These are phyloP conservation scores for Panopea generosa DNA, from an alignment of 2,888 invertebrate species.

Conservation along the genomic window DNA sequence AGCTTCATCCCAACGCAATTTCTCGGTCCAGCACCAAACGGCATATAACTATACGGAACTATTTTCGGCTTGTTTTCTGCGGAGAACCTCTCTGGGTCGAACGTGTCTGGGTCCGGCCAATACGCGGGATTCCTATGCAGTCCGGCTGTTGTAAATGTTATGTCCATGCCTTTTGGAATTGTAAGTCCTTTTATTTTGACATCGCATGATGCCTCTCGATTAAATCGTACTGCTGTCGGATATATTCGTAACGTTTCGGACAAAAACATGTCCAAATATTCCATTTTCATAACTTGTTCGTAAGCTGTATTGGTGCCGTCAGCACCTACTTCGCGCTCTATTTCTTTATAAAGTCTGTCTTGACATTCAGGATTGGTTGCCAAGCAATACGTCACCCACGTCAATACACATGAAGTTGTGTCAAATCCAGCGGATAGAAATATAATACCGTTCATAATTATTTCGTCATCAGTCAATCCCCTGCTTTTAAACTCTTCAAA, in stretches of 20 bases:
- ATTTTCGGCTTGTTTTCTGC: constrained; percentile 49
- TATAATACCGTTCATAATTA: constrained; percentile 79
- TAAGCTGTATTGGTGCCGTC: constrained; percentile 34
- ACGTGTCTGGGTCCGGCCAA: constrained; percentile 68
- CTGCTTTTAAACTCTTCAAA: constrained; percentile 43
- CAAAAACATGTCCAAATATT: constrained; percentile 64
- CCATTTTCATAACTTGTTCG: constrained; percentile 54
- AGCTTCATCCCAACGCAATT: constrained; percentile 76
- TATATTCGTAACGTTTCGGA: constrained; percentile 65
- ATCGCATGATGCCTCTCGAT: constrained; percentile 52
- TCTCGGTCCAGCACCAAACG: constrained; percentile 77
- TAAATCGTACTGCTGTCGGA: constrained; percentile 57
- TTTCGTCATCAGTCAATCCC: constrained; percentile 70
- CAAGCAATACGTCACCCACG: constrained; percentile 84
- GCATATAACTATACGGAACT: constrained; percentile 66
- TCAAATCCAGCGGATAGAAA: constrained; percentile 87
- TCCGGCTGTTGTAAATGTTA: constrained; percentile 54
- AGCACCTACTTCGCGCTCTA: constrained; percentile 34
- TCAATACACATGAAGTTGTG: constrained; percentile 86
- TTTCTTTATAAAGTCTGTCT: constrained; percentile 67
- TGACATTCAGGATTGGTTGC: constrained; percentile 85
- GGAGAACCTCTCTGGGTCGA: constrained; percentile 69
- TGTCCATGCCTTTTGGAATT: constrained; percentile 62
- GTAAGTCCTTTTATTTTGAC: constrained; percentile 53
- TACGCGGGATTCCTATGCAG: constrained; percentile 60